Evolutionary conservation across 2,113 vertebrate species (phyloP).

Genomic region (Ictalurus furcatus): DNA sequence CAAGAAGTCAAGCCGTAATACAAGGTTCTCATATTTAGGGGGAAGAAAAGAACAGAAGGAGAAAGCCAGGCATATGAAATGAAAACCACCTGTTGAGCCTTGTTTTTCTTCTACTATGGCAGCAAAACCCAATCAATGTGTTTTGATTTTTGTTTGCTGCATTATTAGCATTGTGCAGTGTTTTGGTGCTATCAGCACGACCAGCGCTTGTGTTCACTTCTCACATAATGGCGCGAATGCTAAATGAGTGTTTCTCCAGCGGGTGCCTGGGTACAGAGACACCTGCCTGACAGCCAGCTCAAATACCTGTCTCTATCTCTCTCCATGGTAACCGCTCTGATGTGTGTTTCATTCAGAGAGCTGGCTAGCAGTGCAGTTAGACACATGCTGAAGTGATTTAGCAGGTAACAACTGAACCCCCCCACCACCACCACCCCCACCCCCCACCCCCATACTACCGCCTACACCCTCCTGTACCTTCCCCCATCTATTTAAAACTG

Average conservation of each 20-base stretch:
- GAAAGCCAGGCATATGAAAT: conserved; percentile 42
- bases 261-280: conserved; percentile 18
- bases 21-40: conserved; percentile 40
- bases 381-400: conserved; percentile 45
- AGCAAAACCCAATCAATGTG: conserved; percentile 27
- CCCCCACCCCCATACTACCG: background rate
- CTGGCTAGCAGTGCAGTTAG: conserved; percentile 21
- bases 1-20: conserved; percentile 36
- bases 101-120: conserved; percentile 27
- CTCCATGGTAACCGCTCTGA: conserved; percentile 35
- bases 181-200: conserved; percentile 4
- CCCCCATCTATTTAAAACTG: conserved; percentile 34
- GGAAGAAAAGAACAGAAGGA: conserved; percentile 35
- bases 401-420: conserved; percentile 1
- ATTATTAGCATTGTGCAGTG: conserved; percentile 21
- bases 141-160: conserved; percentile 32
- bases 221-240: conserved; percentile 15
- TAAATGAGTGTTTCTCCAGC: conserved; percentile 15
- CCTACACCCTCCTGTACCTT: conserved; percentile 18
- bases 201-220: conserved; percentile 16
- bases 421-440: background rate
- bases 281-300: conserved; percentile 38
- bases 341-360: conserved; percentile 37
- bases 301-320: conserved; percentile 28
- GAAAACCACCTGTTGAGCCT: conserved; percentile 52